Conservation (phyloP, 2,797 vertebrate genomes). For the Peromyscus melanophrys region DNA sequence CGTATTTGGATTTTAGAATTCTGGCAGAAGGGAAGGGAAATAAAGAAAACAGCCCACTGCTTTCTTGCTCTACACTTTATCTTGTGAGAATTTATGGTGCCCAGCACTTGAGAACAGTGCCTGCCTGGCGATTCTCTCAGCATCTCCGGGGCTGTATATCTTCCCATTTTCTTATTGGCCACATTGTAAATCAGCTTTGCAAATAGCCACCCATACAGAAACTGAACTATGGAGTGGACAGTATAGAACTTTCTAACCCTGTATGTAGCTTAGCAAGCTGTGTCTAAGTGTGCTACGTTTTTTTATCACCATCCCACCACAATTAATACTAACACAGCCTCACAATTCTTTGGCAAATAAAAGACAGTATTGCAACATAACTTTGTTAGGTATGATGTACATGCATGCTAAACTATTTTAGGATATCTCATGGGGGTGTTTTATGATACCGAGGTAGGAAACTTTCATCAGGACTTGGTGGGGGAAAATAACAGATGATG, state of each 20-base stretch:
- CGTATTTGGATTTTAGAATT: conserved; percentile 65
- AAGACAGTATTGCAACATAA: background rate
- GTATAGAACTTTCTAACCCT: background rate
- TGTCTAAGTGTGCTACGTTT: background rate
- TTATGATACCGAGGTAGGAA: background rate
- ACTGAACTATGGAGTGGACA: conserved; percentile 13
- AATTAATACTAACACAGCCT: conserved; percentile 42
- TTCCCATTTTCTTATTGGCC: conserved; percentile 55
- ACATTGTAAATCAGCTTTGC: conserved; percentile 66
- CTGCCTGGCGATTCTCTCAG: conserved; percentile 6
- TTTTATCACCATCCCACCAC: background rate
- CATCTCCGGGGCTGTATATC: background rate
- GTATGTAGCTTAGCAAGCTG: background rate
- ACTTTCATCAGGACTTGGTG: background rate
- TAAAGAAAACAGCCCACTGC: conserved; percentile 52
- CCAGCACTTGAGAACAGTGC: background rate
- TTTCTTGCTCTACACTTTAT: conserved; percentile 49
- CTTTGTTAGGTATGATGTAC: background rate
- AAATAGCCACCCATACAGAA: conserved; percentile 37
- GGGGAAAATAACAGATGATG: background rate
- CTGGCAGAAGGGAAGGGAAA: conserved; percentile 47
- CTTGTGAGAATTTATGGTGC: conserved; percentile 73
- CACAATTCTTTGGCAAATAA: conserved; percentile 16
- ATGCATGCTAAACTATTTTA: background rate
- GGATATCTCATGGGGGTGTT: background rate